Conservation (phyloP, 2,888 invertebrate species). For the Phasia obesa region DNA sequence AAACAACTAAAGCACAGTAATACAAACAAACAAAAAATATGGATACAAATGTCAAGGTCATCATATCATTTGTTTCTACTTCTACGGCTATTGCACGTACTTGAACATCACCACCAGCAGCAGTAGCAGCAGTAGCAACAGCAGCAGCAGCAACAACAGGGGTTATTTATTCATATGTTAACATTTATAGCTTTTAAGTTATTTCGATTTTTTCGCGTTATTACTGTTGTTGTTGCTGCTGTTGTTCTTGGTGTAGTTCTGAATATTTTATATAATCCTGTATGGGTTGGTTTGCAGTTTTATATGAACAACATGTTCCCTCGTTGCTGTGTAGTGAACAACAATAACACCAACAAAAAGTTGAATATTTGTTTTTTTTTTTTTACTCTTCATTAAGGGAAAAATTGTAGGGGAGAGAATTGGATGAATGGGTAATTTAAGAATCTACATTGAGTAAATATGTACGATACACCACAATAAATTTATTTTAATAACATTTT, state of each 20-base stretch:
- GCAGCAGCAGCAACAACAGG: constrained; percentile 21
- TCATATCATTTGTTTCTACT: constrained; percentile 57
- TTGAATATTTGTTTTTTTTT: constrained; percentile 4
- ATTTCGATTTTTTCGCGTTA: constrained; percentile 13
- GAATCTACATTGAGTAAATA: neutral
- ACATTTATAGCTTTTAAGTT: constrained; percentile 42
- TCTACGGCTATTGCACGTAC: constrained; percentile 27
- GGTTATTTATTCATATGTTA: constrained; percentile 56
- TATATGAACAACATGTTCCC: neutral
- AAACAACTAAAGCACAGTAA: constrained; percentile 23
- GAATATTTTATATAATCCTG: neutral
- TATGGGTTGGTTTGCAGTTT: neutral
- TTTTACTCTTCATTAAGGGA: neutral
- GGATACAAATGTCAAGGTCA: constrained; percentile 68
- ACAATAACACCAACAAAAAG: constrained; percentile 6
- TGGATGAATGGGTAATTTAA: neutral
- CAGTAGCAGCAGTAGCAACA: neutral
- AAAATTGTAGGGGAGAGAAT: neutral
- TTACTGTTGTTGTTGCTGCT: constrained; percentile 30
- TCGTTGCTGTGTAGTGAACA: neutral
- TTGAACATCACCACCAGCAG: constrained; percentile 23
- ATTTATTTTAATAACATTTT: neutral
- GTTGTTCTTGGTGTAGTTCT: neutral
- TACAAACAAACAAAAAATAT: neutral
- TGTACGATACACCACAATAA: neutral